Evolutionary conservation across 1,140 invertebrate genomes (phyloP), one percentile per base, ranked within the genome.

Genomic region (Listronotus bonariensis): DNA sequence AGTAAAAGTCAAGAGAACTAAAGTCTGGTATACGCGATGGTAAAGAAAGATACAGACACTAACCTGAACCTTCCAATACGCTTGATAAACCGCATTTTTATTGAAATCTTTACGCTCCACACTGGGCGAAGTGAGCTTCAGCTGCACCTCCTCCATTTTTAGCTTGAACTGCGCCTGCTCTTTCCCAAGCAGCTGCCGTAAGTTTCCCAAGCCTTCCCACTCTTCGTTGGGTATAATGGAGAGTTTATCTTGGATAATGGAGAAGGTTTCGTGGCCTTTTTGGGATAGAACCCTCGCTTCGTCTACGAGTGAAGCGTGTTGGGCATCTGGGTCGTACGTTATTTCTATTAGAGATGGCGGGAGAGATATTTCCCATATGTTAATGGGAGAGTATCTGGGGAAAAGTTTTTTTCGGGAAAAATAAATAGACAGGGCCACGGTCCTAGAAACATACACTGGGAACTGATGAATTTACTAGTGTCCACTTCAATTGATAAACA

Each of bases 91-190:
- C 9, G 10, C 38, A 12, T 49, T 31, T 11, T 17, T 6, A 20
- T 78, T 73, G 11, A 79, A 68, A 17, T 80, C 79, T 52, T 79
- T 81, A 40, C 78, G 80, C 67, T 87, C 83, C 7, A 86, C 75
- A 3, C 81, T 84, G 0, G 86, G 86, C 0, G 86, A 88, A 0
- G 87, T 89, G 9, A 90, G 70, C 68, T 87, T 86, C 14, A 89
- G 69, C 70, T 92, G 90, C 46, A 91, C 85, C 64, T 90, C 87
- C 74, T 91, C 89, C 49, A 91, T 87, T 72, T 86, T 88, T 54
- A 85, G 84, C 69, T 89, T 89, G 58, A 92, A 92, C 36, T 80
- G 78, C n/a, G 81, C 79, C 65, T 88, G 86, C 74, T 92, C 89
- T 60, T 86, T 86, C 3, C 81, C 74, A 0, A 89, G 67, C 18